phyloP scores from a whole-genome alignment of 2,797 vertebrate genomes.

The Ptychobarbus kaznakovi region DNA sequence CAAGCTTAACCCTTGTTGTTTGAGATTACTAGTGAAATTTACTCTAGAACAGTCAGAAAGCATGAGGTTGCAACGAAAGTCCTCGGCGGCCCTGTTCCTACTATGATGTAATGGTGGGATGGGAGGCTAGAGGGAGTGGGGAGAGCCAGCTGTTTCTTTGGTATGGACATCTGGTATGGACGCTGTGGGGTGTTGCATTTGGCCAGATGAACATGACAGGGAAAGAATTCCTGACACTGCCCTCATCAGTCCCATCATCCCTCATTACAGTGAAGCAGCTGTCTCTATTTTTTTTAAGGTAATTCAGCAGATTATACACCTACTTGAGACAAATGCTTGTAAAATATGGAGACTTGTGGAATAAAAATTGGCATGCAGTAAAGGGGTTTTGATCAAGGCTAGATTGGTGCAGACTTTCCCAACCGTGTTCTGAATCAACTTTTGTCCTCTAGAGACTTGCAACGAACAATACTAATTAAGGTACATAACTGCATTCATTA shows the following conservation, averaged over 20 bases:
- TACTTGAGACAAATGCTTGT: not conserved
- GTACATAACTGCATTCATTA: slow-evolving; percentile 55
- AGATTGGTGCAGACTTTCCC: not conserved
- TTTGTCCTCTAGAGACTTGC: slow-evolving; percentile 21
- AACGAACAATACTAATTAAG: slow-evolving; percentile 47
- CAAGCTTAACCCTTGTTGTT: not conserved
- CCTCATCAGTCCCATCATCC: not conserved
- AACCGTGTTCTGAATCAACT: not conserved
- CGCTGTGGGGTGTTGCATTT: not conserved
- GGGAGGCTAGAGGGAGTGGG: not conserved
- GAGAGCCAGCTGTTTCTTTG: slow-evolving; percentile 31
- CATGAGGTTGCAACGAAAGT: not conserved
- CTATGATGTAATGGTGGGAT: slow-evolving; percentile 10
- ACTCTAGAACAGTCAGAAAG: not conserved
- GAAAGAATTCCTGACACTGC: not conserved
- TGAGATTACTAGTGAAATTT: not conserved
- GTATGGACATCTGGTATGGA: slow-evolving; percentile 2
- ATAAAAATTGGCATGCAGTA: not conserved
- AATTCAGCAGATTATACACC: not conserved
- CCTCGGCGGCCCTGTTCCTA: not conserved
- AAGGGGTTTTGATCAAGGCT: not conserved
- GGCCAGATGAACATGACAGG: not conserved
- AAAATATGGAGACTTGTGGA: not conserved
- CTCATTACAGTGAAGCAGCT: not conserved
- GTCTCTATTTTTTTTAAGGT: no score